Base-by-base conservation (phyloP, 1,140 invertebrate species). In the Elysia chlorotica region DNA sequence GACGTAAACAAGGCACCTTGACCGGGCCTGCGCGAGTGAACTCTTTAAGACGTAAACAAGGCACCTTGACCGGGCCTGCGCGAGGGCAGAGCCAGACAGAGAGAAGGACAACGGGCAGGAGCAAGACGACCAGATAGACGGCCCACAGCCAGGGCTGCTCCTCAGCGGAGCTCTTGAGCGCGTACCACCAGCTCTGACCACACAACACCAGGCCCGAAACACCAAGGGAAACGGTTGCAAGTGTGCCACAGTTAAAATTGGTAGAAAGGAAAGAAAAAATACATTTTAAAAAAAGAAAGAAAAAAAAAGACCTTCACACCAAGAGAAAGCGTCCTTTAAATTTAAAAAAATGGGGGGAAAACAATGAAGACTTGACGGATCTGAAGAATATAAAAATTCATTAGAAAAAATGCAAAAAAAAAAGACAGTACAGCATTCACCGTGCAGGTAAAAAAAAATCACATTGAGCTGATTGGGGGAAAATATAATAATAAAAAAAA, bases 141-240 rank as follows among this genome's bases (percentile, higher is more conserved):
- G 90, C 93, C 92, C 93, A 97, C 76, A 96, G 90, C 92, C 94
- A 96, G 37, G 96, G 96, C 84, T 95, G 91, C 67, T 93, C 92
- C 76, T 94, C 93, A 74, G 94, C 93, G 79, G 93, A 93, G 48
- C 77, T 72, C 70, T 65, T 76, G 56, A 84, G 33, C 23, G 77
- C 73, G 36, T 63, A 37, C 73, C 80, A 80, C 38, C 81, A 62
- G 30, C 75, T 71, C 74, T 76, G 66, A 73, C 57, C 69, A 74
- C 57, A 73, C 33, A 74, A 77, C 69, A n/a, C 41, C 41, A 48
- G 75, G 61, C 63, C 59, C 71, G 36, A 62, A 63, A 68, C 74
- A 56, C 0, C 38, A 56, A 48, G 36, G 35, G 48, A 3, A 30
- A n/a, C 28, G 41, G n/a, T 1, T 31, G 23, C 23, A 14, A 56